Evolutionary conservation across 1,140 invertebrate genomes (phyloP).

Genomic region (Meloidogyne hapla): DNA sequence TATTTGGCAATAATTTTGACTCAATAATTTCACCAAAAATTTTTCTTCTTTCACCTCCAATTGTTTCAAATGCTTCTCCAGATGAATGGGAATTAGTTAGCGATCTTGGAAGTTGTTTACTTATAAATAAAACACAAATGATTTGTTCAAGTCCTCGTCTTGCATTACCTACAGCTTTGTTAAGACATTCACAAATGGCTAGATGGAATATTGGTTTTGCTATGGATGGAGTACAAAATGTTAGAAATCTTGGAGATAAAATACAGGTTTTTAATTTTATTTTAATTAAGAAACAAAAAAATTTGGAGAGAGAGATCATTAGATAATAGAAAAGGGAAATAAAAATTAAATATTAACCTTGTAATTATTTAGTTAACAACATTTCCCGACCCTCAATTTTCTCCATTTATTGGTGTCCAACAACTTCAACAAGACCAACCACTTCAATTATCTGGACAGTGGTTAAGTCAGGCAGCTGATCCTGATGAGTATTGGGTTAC

Average conservation of each 20-base stretch:
- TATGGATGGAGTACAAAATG: conserved; percentile 89
- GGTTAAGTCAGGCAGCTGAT: conserved; percentile 49
- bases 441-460: conserved; percentile 80
- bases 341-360: too few relatives aligned
- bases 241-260: conserved; percentile 79
- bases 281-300: not conserved
- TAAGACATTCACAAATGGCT: conserved; percentile 35
- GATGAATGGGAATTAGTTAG: conserved; percentile 50
- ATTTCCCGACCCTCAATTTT: conserved; percentile 86
- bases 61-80: conserved; percentile 20
- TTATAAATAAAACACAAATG: conserved; percentile 85
- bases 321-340: too few relatives aligned
- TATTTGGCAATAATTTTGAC: conserved; percentile 48
- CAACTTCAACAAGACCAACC: conserved; percentile 86
- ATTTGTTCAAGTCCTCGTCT: conserved; percentile 87
- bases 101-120: conserved; percentile 70
- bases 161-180: conserved; percentile 64
- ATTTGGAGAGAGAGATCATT: conserved; percentile 63
- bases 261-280: conserved; percentile 71
- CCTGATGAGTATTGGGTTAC: conserved; percentile 50
- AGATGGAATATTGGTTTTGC: conserved; percentile 73
- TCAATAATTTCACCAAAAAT: conserved; percentile 50
- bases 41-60: conserved; percentile 46
- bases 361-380: conserved; percentile 79
- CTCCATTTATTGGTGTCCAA: conserved; percentile 75